Evolutionary conservation across 2,888 invertebrate genomes (phyloP), one percentile per base, ranked within the genome.

Genomic region (Caenorhabditis sp.): DNA sequence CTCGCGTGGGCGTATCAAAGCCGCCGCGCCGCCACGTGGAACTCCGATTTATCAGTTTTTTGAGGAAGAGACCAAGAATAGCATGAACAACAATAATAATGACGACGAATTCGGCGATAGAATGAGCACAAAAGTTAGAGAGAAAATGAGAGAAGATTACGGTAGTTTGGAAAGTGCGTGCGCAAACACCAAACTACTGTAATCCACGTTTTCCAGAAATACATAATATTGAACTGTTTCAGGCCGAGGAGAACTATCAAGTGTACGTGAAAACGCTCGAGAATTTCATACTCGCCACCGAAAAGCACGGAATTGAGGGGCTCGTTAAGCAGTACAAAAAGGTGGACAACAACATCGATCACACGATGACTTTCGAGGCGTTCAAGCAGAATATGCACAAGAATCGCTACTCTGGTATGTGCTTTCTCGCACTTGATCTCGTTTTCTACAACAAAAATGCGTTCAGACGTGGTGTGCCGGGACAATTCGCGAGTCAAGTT

Each of bases 321-420:
- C 48, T 82, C 20, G 46, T 75, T 13, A 80, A 77, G 17, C 80
- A 82, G 30, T 82, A 80, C 48, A 22, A 62, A 35, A 79, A 77
- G 46, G 46, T 83, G 2, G 83, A 83, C 35, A 37, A 37, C 8
- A 71, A 70, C 27, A 30, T 66, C 39, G 77, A 80, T 46, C 27
- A 70, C 5, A 62, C 72, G 1, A 61, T 73, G 7, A 74, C 70
- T 32, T 80, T 68, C 46, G 68, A 75, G 0, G 83, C 80, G 9
- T 83, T 83, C 61, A 73, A 79, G 22, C 70, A 70, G n/a, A 83
- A 83, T 56, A 79, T 82, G 82, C 46, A 43, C 37, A 83, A 82
- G 53, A 83, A 83, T 75, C 68, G 83, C 37, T 83, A 83, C 58
- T 82, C 79, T 43, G 83, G 83, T 81, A 39, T 24, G 27, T 39